These are phyloP conservation scores for Notolepis coatsorum DNA, from an alignment of 2,797 vertebrate genomes.

Conservation along the genomic window DNA sequence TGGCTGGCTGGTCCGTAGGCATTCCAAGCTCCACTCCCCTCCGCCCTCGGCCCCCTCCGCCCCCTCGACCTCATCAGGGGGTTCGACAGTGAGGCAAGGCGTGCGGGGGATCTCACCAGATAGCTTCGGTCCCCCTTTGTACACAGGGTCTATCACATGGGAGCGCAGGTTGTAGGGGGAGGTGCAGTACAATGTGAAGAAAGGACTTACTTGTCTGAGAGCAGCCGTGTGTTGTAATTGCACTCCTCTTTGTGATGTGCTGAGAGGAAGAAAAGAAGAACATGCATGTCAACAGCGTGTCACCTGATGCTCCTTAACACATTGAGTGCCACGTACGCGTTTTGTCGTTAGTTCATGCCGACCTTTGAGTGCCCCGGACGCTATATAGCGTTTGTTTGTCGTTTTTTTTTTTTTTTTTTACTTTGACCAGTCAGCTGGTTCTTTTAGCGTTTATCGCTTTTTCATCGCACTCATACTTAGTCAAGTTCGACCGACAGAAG, in stretches of 20 bases:
- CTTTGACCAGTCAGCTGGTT: no score
- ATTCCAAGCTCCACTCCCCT: constrained; percentile 70
- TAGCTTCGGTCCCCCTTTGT: constrained; percentile 63
- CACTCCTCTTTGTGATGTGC: constrained; percentile 70
- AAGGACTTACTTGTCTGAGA: constrained; percentile 84
- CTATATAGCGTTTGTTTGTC: no score
- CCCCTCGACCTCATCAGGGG: constrained; percentile 29
- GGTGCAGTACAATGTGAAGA: constrained; percentile 79
- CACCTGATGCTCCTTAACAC: not conserved
- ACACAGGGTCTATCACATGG: constrained; percentile 68
- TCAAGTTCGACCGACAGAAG: no score
- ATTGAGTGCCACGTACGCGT: not conserved
- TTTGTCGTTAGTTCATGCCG: no score
- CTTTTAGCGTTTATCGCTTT: no score
- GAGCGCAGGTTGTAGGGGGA: constrained; percentile 74
- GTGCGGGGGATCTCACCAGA: constrained; percentile 30
- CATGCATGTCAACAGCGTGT: constrained; percentile 1
- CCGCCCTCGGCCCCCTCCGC: constrained; percentile 62
- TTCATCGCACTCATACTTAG: no score
- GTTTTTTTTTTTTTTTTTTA: no score
- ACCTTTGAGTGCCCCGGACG: no score
- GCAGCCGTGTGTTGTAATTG: constrained; percentile 65
- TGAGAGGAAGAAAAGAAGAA: constrained; percentile 38
- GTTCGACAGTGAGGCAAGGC: constrained; percentile 43
- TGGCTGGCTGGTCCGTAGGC: constrained; percentile 46